Evolutionary conservation across 2,797 vertebrate genomes (phyloP).

Genomic region (Ficedula albicollis): DNA sequence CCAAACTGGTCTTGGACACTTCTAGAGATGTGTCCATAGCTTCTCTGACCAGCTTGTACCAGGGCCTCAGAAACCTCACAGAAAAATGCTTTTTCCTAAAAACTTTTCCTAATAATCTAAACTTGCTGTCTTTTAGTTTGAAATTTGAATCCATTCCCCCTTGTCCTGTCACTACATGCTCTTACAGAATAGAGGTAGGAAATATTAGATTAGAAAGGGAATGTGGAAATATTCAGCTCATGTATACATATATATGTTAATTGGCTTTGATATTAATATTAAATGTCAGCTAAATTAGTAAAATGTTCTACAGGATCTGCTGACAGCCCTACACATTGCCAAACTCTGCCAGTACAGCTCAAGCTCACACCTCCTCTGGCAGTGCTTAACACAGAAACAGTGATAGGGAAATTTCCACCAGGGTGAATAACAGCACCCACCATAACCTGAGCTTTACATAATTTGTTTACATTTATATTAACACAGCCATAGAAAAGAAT

Average conservation of each 20-base stretch:
- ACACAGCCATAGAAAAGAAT: neutral
- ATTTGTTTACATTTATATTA: neutral
- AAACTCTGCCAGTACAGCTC: neutral
- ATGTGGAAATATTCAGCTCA: neutral
- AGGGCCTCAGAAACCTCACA: neutral
- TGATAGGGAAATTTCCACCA: neutral
- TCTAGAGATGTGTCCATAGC: neutral
- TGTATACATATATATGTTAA: neutral
- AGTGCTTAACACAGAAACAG: neutral
- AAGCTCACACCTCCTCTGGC: neutral
- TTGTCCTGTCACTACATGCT: neutral
- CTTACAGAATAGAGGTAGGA: neutral
- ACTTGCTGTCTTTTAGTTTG: neutral
- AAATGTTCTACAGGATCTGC: neutral
- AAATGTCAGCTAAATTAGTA: neutral
- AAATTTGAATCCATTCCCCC: neutral
- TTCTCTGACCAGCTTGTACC: neutral
- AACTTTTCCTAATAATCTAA: neutral
- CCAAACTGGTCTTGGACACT: neutral
- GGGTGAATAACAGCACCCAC: neutral
- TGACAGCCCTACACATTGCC: neutral
- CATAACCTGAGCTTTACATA: fast-evolving
- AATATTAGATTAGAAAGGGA: neutral
- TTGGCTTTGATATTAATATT: neutral
- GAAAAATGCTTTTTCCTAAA: neutral